Conservation (phyloP, 2,113 vertebrate genomes). For the Entomyzon cyanotis region DNA sequence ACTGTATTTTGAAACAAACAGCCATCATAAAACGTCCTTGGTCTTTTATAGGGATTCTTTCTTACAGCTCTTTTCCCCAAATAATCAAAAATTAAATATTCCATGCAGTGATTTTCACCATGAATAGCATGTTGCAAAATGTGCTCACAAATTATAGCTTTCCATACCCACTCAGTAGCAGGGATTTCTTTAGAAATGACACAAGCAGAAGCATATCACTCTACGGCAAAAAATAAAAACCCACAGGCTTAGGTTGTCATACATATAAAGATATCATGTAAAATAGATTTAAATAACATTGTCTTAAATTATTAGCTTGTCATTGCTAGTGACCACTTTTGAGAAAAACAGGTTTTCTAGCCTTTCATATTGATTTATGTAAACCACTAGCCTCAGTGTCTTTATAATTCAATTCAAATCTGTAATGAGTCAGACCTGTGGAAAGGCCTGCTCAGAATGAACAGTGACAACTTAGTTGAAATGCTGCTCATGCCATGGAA, state of each 20-base stretch:
- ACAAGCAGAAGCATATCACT: neutral
- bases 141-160: neutral
- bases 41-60: neutral
- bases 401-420: conserved; percentile 22
- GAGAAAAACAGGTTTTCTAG: neutral
- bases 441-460: conserved; percentile 7
- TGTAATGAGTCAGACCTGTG: conserved; percentile 26
- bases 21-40: neutral
- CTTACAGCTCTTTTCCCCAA: neutral
- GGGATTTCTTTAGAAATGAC: neutral
- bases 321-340: neutral
- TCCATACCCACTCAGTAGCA: neutral
- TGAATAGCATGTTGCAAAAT: neutral
- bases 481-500: conserved; percentile 40
- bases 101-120: neutral
- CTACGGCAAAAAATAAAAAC: neutral
- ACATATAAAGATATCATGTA: neutral
- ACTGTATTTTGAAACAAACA: neutral
- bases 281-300: conserved; percentile 16
- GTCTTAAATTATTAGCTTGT: conserved; percentile 12
- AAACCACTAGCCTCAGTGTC: neutral
- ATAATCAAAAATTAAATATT: conserved; percentile 5
- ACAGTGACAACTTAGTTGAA: conserved; percentile 24
- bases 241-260: neutral
- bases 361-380: neutral